Evolutionary conservation across 1,140 invertebrate species (phyloP).

Genomic region (Calephelis nemesis): DNA sequence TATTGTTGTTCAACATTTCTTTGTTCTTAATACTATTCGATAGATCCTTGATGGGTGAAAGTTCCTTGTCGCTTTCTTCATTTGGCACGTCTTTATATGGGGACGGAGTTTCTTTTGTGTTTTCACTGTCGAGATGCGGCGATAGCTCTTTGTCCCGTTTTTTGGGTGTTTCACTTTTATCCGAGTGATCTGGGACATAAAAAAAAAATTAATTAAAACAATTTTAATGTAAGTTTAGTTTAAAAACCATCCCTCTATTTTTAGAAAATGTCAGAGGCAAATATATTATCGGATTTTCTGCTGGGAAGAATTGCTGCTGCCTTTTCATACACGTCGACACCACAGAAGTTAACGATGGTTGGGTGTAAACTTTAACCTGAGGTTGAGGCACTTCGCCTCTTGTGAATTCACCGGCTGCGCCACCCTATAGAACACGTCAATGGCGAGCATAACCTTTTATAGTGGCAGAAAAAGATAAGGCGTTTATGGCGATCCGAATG

Average conservation of each 20-base stretch:
- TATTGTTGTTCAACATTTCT: constrained; percentile 72
- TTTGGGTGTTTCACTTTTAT: constrained; percentile 59
- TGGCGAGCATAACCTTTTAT: too few species aligned
- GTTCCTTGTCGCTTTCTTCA: constrained; percentile 63
- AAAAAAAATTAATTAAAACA: background rate
- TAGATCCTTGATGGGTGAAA: constrained; percentile 76
- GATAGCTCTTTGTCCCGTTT: constrained; percentile 51
- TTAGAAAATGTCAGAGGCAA: background rate
- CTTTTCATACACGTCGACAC: too few species aligned
- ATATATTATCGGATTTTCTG: too few species aligned
- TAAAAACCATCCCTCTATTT: too few species aligned
- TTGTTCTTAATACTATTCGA: constrained; percentile 58
- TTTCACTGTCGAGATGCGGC: constrained; percentile 36
- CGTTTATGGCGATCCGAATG: too few species aligned
- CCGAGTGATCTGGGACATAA: constrained; percentile 40
- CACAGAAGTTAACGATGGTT: too few species aligned
- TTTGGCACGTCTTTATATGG: constrained; percentile 68
- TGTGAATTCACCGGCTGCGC: too few species aligned
- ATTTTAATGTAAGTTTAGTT: background rate
- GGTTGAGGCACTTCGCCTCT: too few species aligned
- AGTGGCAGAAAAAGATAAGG: too few species aligned
- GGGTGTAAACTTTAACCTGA: too few species aligned
- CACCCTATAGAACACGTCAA: too few species aligned
- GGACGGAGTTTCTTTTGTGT: constrained; percentile 48
- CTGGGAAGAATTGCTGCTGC: too few species aligned